Percentiles rank a stretch among this genome's conserved stretches.
These are phyloP conservation scores for Urocyon cinereoargenteus DNA, from an alignment of 2,797 vertebrate species.

Conservation along the genomic window DNA sequence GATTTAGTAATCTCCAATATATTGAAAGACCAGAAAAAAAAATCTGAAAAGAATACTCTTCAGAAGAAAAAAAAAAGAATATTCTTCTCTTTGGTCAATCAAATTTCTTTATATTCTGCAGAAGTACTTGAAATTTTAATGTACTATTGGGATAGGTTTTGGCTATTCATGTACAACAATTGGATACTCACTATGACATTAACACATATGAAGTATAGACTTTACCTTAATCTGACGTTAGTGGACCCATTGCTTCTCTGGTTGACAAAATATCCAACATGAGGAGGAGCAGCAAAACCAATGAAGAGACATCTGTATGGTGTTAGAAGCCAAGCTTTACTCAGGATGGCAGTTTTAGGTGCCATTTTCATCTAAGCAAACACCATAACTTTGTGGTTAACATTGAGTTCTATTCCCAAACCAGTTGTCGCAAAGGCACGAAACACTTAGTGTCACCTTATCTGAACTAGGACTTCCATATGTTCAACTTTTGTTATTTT, in stretches of 20 bases:
- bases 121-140: not conserved
- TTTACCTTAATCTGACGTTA: not conserved
- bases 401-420: not conserved
- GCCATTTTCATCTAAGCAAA: not conserved
- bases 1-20: not conserved
- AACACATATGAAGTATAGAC: not conserved
- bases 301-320: not conserved
- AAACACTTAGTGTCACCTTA: not conserved
- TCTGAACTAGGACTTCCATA: not conserved
- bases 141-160: not conserved
- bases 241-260: not conserved
- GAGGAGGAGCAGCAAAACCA: not conserved
- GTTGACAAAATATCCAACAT: not conserved
- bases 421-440: not conserved
- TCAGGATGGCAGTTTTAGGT: not conserved
- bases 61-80: not conserved
- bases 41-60: not conserved
- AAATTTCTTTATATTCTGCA: not conserved
- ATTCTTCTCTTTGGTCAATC: not conserved
- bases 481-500: not conserved
- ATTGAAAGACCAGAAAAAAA: not conserved
- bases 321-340: not conserved
- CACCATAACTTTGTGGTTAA: not conserved
- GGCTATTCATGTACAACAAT: not conserved
- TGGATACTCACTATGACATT: not conserved